Base-by-base conservation (phyloP, 2,797 vertebrate species). In the Chrysolophus pictus region DNA sequence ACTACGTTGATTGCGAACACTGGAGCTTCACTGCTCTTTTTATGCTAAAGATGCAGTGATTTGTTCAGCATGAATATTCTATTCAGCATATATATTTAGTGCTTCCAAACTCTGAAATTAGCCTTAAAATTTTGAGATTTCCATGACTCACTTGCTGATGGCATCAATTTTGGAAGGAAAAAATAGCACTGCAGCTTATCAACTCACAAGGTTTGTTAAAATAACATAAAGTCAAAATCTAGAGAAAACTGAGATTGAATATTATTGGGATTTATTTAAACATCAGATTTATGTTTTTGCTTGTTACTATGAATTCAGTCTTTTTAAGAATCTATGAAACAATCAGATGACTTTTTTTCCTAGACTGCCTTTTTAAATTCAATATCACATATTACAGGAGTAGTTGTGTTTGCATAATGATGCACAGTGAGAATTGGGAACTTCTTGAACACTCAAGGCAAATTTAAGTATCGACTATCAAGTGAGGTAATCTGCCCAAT, bases 21-120 rank as follows among this genome's bases (percentile, higher is more conserved):
- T 29, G 78, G 49, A 60, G 84, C 76, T 76, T 84, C 81, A 68
- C 39, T 29, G 14, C 35, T 93, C 58, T 73, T 87, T 80, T 53
- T 19, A 4, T 22, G 76, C 62, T 90, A 67, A 95, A 94, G 84
- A 89, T 2, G 6, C 19, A 73, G 81, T 39, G 42, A 37, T 92
- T 94, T 89, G 84, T 97, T 94, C 94, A 82, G 87, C 68, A n/a
- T 60, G 19, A n/a, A n/a, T 92, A 51, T 80, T 91, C 64, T 59
- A 68, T 74, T 82, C 69, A 72, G 53, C 33, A 15, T 84, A 59
- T 86, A 51, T 92, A 96, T 94, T 92, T 93, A 84, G 95, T 77
- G 75, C 68, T 90, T 91, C 93, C 33, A 10, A 68, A 93, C 47
- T 93, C 91, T 47, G 47, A 93, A 95, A 87, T 94, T 90, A 96